Conservation (phyloP, 2,888 invertebrate species). For the Yponomeuta plumbellus region DNA sequence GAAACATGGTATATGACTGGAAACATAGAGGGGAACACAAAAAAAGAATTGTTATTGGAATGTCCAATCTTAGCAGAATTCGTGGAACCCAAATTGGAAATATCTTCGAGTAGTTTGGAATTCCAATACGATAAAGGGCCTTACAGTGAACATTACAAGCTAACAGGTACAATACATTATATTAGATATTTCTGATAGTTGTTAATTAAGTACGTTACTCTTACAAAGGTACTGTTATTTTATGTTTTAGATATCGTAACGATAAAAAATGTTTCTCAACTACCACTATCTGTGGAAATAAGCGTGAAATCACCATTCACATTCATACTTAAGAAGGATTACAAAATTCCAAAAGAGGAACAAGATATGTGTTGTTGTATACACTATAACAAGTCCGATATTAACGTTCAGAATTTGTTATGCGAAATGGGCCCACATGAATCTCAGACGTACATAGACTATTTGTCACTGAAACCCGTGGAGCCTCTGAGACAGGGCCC, state of each 20-base stretch:
- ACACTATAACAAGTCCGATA: slow-evolving; percentile 51
- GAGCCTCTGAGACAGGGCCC: slow-evolving; percentile 46
- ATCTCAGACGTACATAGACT: slow-evolving; percentile 53
- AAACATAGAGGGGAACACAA: slow-evolving; percentile 69
- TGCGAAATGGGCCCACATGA: slow-evolving; percentile 39
- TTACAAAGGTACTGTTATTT: background rate
- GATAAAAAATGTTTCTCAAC: slow-evolving; percentile 72
- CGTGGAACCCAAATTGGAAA: slow-evolving; percentile 73
- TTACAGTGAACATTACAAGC: slow-evolving; percentile 57
- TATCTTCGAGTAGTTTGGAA: slow-evolving; percentile 62
- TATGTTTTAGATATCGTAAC: slow-evolving; percentile 65
- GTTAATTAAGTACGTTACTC: background rate
- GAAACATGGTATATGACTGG: slow-evolving; percentile 78
- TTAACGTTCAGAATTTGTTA: slow-evolving; percentile 45
- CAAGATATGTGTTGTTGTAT: slow-evolving; percentile 57
- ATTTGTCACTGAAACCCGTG: slow-evolving; percentile 53
- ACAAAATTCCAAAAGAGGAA: slow-evolving; percentile 50
- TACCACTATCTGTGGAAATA: slow-evolving; percentile 67
- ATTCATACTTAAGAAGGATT: slow-evolving; percentile 52
- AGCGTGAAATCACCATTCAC: slow-evolving; percentile 69
- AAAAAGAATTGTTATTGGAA: slow-evolving; percentile 68
- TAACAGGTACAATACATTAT: slow-evolving; percentile 49
- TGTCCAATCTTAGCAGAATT: slow-evolving; percentile 73
- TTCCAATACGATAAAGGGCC: slow-evolving; percentile 71
- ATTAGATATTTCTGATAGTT: background rate